phyloP scores from a whole-genome alignment of 2,113 vertebrate species.

The Daboia siamensis region DNA sequence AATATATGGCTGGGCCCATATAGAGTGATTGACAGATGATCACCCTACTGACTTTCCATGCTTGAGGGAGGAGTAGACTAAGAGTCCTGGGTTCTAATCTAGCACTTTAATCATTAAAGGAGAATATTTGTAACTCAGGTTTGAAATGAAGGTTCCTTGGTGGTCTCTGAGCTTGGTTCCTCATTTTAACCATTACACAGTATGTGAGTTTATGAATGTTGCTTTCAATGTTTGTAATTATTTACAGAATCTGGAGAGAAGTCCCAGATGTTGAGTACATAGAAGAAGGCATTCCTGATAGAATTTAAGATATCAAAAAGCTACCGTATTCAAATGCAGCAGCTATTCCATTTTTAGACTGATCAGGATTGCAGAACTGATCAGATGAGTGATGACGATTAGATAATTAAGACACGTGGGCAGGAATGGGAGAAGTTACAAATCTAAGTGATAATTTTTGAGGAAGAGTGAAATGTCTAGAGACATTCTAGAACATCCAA shows the following conservation, averaged over 20 bases:
- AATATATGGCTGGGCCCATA: not conserved
- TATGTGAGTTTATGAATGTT: not conserved
- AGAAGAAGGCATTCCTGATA: not conserved
- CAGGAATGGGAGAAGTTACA: not conserved
- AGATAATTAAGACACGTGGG: not conserved
- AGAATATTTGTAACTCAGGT: not conserved
- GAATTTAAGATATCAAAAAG: not conserved
- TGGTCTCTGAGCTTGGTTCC: not conserved
- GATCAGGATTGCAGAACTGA: not conserved
- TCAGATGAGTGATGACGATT: not conserved
- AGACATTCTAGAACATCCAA: not conserved
- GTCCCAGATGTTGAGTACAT: not conserved
- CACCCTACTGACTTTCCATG: not conserved
- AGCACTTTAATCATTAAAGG: not conserved
- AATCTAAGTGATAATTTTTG: not conserved
- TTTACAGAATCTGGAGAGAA: not conserved
- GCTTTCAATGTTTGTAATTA: not conserved
- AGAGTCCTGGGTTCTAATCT: not conserved
- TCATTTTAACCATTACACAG: not conserved
- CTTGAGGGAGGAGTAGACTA: not conserved
- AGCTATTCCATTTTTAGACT: not conserved
- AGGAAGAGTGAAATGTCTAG: not conserved
- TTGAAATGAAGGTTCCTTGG: not conserved
- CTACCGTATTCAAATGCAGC: not conserved
- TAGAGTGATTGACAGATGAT: not conserved